A percentile compares a stretch with the other conserved stretches of the same genome.
Evolutionary conservation across 2,797 vertebrate species (phyloP).

Genomic region (Avahi laniger): DNA sequence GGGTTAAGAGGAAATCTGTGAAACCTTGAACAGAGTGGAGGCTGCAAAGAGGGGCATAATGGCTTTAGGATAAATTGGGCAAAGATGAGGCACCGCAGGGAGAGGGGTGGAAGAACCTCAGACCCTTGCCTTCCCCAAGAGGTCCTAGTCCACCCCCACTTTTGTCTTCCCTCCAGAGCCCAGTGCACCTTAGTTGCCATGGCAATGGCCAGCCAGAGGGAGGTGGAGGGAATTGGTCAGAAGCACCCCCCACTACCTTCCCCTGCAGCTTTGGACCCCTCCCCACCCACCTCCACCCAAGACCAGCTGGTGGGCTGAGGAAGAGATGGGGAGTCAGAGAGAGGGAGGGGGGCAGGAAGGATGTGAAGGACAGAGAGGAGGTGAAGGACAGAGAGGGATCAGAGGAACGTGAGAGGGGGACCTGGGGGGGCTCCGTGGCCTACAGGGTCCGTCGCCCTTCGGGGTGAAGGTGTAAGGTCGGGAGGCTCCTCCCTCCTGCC

Average conservation of each 20-base stretch:
- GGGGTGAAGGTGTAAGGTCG: conserved; percentile 56
- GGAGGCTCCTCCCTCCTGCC: conserved; percentile 48
- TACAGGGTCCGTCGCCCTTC: conserved; percentile 41
- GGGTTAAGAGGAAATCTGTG: background rate
- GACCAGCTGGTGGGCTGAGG: conserved; percentile 18
- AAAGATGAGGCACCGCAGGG: background rate
- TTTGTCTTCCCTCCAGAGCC: conserved; percentile 50
- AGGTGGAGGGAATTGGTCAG: conserved; percentile 55
- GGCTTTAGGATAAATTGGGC: background rate
- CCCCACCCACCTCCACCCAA: background rate
- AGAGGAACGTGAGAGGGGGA: background rate
- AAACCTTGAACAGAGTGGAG: background rate
- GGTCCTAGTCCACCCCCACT: conserved; percentile 47
- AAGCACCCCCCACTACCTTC: background rate
- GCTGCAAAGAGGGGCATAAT: background rate
- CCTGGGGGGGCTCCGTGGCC: background rate
- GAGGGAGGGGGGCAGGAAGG: background rate
- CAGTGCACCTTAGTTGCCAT: conserved; percentile 75
- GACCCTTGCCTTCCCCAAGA: conserved; percentile 21
- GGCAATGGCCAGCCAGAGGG: conserved; percentile 70
- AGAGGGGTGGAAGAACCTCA: background rate
- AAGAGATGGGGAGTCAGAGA: background rate
- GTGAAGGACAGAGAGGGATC: conserved; percentile 65
- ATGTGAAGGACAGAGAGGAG: conserved; percentile 67
- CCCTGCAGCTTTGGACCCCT: conserved; percentile 21